Conservation (phyloP, 2,797 vertebrate species). For the Pangasius macronema region DNA sequence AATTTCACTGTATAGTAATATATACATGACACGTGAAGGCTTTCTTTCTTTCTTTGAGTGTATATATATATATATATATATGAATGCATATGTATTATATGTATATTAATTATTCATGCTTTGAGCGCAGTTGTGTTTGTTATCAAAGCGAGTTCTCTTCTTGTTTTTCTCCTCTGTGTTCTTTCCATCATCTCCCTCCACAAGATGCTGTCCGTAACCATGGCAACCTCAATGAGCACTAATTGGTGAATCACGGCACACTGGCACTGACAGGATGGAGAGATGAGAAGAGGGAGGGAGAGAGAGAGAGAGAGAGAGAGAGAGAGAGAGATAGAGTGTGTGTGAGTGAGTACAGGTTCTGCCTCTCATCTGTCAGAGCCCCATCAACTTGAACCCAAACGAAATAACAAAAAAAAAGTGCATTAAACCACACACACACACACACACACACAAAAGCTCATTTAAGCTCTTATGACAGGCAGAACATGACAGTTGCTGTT, state of each 20-base stretch:
- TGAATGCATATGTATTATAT: too few relatives aligned
- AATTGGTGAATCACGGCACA: slow-evolving; percentile 40
- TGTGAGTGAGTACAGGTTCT: background rate
- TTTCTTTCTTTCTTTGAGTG: background rate
- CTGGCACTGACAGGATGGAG: slow-evolving; percentile 1
- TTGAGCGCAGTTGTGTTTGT: background rate
- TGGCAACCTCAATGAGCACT: slow-evolving; percentile 40
- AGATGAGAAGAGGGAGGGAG: background rate
- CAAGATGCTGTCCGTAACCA: slow-evolving; percentile 41
- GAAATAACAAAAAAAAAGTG: background rate
- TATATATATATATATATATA: too few relatives aligned
- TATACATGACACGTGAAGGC: background rate
- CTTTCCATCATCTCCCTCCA: slow-evolving; percentile 20
- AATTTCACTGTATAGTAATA: background rate
- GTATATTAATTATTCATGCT: too few relatives aligned
- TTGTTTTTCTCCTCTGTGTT: slow-evolving; percentile 4
- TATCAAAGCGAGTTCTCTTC: background rate
- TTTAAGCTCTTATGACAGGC: background rate
- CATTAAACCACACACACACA: background rate
- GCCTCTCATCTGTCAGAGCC: background rate
- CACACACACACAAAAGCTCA: background rate
- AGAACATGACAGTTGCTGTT: background rate
- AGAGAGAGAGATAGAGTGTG: background rate
- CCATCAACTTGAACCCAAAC: background rate
- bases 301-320: slow-evolving; percentile 27